Evolutionary conservation across 1,140 invertebrate species (phyloP).

Genomic region (Drosophila pseudoobscura): DNA sequence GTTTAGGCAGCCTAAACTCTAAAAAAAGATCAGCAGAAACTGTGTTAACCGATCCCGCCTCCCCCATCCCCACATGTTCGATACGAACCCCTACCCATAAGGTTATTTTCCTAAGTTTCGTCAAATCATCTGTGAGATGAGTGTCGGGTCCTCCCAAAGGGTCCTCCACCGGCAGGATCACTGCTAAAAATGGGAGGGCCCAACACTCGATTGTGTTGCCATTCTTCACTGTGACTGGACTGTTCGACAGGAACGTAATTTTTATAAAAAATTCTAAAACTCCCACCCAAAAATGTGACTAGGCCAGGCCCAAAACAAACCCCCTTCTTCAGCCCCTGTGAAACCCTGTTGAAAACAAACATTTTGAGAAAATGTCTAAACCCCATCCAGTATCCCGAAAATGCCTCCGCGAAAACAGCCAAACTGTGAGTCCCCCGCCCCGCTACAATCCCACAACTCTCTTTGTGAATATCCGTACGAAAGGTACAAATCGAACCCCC

Average conservation of each 20-base stretch:
- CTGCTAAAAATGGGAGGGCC: neutral
- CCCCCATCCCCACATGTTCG: slow-evolving; percentile 19
- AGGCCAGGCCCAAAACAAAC: slow-evolving; percentile 21
- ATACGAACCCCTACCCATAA: slow-evolving; percentile 32
- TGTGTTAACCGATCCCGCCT: slow-evolving; percentile 27
- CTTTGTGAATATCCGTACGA: slow-evolving; percentile 51
- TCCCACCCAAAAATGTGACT: slow-evolving; percentile 35
- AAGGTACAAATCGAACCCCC: slow-evolving; percentile 35
- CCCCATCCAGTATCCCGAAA: slow-evolving; percentile 36
- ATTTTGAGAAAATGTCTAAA: slow-evolving; percentile 73
- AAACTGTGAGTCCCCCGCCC: slow-evolving; percentile 49
- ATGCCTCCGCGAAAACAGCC: slow-evolving; percentile 60
- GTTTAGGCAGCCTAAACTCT: slow-evolving; percentile 10
- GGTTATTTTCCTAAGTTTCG: slow-evolving; percentile 54
- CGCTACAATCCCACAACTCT: neutral
- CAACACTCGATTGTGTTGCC: slow-evolving; percentile 21
- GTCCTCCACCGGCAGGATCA: neutral
- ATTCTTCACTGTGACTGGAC: slow-evolving; percentile 52
- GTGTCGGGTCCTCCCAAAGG: slow-evolving; percentile 1
- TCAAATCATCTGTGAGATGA: slow-evolving; percentile 72
- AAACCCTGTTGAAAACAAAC: slow-evolving; percentile 42
- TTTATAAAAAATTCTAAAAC: slow-evolving; percentile 65
- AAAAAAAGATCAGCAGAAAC: slow-evolving; percentile 26
- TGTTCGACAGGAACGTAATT: slow-evolving; percentile 52
- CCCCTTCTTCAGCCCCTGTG: slow-evolving; percentile 4